Percentiles rank a stretch among this genome's conserved stretches.
Evolutionary conservation across 2,888 invertebrate species (phyloP).

Genomic region (Dastarcus helophoroides): DNA sequence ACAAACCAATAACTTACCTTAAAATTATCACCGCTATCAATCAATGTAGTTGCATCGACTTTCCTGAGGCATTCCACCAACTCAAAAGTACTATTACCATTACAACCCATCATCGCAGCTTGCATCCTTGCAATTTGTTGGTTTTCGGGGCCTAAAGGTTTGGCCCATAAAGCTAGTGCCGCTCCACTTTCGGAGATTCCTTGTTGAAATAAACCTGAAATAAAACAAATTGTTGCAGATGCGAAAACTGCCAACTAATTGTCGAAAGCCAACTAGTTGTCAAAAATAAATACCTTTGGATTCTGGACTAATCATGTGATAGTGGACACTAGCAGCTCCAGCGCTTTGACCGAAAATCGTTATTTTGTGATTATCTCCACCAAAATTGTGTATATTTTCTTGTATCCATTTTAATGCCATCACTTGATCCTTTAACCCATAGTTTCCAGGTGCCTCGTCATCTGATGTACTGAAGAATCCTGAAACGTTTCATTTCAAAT

Average conservation of each 20-base stretch:
- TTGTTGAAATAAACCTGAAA: constrained; percentile 35
- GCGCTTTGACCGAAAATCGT: constrained; percentile 42
- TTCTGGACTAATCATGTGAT: constrained; percentile 38
- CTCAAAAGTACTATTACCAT: constrained; percentile 25
- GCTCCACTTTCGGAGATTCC: constrained; percentile 41
- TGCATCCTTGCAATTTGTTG: constrained; percentile 31
- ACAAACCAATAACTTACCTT: constrained; percentile 32
- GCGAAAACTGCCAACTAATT: too few species aligned
- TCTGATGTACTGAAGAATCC: constrained; percentile 40
- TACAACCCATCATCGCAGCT: constrained; percentile 36
- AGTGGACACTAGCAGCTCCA: constrained; percentile 38
- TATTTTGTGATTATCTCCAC: constrained; percentile 34
- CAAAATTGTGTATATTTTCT: constrained; percentile 36
- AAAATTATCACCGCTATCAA: constrained; percentile 36
- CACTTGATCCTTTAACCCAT: constrained; percentile 41
- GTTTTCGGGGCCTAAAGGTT: constrained; percentile 24
- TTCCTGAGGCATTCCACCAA: constrained; percentile 35
- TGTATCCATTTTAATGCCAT: constrained; percentile 39
- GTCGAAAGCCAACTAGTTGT: too few species aligned
- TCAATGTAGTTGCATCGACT: constrained; percentile 31
- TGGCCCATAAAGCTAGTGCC: constrained; percentile 33
- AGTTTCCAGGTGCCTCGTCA: constrained; percentile 38
- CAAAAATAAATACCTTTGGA: constrained; percentile 35
- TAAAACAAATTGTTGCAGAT: too few species aligned
- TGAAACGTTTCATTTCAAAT: constrained; percentile 14